Percentiles rank a stretch among this genome's conserved stretches.
phyloP scores from a whole-genome alignment of 2,888 invertebrate species.

The Eupithecia tripunctaria region DNA sequence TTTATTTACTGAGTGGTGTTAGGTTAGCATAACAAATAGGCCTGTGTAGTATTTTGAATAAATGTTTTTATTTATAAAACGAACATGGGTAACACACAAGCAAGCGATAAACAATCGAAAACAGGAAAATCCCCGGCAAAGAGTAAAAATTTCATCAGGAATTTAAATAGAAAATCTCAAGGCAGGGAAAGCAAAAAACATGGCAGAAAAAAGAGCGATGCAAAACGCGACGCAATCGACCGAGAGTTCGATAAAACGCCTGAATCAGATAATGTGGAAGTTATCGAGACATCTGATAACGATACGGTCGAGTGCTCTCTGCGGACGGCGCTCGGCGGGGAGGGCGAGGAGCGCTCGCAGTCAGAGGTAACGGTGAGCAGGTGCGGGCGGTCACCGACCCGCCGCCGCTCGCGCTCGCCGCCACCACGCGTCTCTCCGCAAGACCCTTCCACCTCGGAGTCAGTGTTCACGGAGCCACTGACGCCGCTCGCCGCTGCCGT shows the following conservation, averaged over 20 bases:
- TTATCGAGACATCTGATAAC: slow-evolving; percentile 77
- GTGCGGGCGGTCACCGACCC: slow-evolving; percentile 81
- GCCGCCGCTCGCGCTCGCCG: slow-evolving; percentile 56
- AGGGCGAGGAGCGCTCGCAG: slow-evolving; percentile 68
- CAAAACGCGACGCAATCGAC: slow-evolving; percentile 69
- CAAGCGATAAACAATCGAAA: slow-evolving; percentile 80
- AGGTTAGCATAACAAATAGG: not conserved
- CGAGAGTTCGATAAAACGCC: slow-evolving; percentile 78
- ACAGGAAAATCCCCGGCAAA: slow-evolving; percentile 84
- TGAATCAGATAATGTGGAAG: slow-evolving; percentile 78
- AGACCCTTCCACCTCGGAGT: slow-evolving; percentile 87
- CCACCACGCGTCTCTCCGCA: slow-evolving; percentile 72
- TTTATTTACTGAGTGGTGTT: not conserved
- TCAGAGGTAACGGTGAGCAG: slow-evolving; percentile 79
- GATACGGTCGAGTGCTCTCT: slow-evolving; percentile 79
- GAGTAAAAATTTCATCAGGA: slow-evolving; percentile 83
- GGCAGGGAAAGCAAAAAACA: slow-evolving; percentile 76
- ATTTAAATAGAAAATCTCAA: slow-evolving; percentile 75
- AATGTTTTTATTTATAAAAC: not conserved
- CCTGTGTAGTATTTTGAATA: not conserved
- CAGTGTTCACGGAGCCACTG: slow-evolving; percentile 90
- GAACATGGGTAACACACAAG: slow-evolving; percentile 83
- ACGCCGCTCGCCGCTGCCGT: slow-evolving; percentile 86
- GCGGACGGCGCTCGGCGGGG: slow-evolving; percentile 55
- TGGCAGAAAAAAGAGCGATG: slow-evolving; percentile 71